These are phyloP conservation scores for Cheumatopsyche charites DNA, from an alignment of 1,140 invertebrate species.

Conservation along the genomic window DNA sequence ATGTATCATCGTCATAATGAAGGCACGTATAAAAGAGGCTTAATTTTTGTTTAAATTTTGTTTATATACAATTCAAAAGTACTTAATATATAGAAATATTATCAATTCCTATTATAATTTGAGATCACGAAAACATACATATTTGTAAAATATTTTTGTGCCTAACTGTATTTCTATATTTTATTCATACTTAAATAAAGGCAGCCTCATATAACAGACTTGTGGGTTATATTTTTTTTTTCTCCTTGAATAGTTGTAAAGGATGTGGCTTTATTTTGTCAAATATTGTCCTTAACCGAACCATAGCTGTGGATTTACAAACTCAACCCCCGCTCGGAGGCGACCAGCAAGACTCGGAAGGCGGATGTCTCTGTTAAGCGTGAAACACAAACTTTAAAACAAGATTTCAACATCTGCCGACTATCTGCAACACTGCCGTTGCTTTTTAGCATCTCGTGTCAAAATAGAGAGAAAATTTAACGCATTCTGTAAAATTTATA, in stretches of 20 bases:
- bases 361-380: conserved; percentile 79
- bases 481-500: conserved; percentile 26
- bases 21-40: too few relatives aligned
- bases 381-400: conserved; percentile 32
- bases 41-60: too few relatives aligned
- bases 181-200: conserved; percentile 27
- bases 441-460: conserved; percentile 47
- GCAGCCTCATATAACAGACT: conserved; percentile 27
- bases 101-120: background rate
- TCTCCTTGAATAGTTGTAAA: background rate
- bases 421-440: conserved; percentile 42
- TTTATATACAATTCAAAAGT: too few relatives aligned
- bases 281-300: conserved; percentile 51
- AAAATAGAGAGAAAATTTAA: conserved; percentile 39
- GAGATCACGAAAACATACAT: background rate
- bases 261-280: background rate
- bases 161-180: background rate
- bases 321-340: conserved; percentile 75
- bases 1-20: too few relatives aligned
- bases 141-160: conserved; percentile 4
- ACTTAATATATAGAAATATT: background rate
- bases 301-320: conserved; percentile 76
- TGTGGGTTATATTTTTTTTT: conserved; percentile 20
- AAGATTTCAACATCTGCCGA: conserved; percentile 19
- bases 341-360: conserved; percentile 76